A percentile compares a stretch with the other conserved stretches of the same genome.
phyloP scores from a whole-genome alignment of 1,140 invertebrate species.

The Pseudomyrmex gracilis region DNA sequence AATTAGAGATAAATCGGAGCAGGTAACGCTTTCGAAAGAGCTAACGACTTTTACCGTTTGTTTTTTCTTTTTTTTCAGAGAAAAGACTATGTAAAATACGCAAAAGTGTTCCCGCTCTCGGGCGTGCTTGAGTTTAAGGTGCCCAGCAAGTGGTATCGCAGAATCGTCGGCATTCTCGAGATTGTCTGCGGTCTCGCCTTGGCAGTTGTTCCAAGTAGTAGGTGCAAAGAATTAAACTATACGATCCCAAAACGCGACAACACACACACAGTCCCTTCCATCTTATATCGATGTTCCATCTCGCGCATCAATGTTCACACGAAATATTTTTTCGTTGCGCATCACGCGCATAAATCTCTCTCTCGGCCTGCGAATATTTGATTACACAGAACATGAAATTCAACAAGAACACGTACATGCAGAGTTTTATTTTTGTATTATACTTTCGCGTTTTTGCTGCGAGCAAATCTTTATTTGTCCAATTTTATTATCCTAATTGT shows the following conservation, averaged over 20 bases:
- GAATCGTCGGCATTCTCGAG: conserved; percentile 94
- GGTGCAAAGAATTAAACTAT: conserved; percentile 81
- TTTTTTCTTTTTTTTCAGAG: conserved; percentile 88
- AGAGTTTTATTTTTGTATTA: too few relatives aligned
- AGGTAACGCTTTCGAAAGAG: neutral
- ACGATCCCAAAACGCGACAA: too few relatives aligned
- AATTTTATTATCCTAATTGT: neutral
- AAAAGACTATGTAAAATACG: conserved; percentile 98
- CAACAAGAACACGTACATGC: too few relatives aligned
- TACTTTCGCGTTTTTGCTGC: neutral
- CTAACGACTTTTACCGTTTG: neutral
- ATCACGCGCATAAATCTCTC: too few relatives aligned
- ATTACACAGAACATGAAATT: too few relatives aligned
- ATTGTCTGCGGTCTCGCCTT: conserved; percentile 95
- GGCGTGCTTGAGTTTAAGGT: conserved; percentile 94
- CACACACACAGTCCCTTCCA: too few relatives aligned
- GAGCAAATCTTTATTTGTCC: neutral
- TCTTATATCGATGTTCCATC: too few relatives aligned
- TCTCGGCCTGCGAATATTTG: too few relatives aligned
- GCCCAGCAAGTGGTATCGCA: conserved; percentile 96
- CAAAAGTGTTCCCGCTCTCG: conserved; percentile 97
- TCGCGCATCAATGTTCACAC: too few relatives aligned
- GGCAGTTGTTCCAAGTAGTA: conserved; percentile 95
- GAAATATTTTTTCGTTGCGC: neutral
- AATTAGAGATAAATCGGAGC: too few relatives aligned